Evolutionary conservation across 2,797 vertebrate species (phyloP), one percentile per base, ranked within the genome.

Genomic region (Pteronotus mesoamericanus): DNA sequence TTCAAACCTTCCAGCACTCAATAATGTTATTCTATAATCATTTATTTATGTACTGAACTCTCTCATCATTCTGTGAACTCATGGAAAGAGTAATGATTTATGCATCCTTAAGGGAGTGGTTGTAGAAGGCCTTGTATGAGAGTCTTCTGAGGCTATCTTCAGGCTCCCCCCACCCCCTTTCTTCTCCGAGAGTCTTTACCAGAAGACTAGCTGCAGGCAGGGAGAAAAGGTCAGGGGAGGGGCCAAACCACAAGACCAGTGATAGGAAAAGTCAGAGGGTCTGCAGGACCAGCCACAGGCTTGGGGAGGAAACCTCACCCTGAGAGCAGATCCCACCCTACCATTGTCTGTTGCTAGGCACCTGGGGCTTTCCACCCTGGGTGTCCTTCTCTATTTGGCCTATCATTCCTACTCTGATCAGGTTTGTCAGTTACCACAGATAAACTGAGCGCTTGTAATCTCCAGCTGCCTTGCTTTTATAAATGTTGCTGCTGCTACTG

Each of bases 361-460:
- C 46, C 46, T 19, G 48, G 72, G 32, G 46, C 44, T 51, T n/a
- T 51, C 46, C 1, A 6, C 46, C 32, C 19, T 7, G 29, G 46
- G 46, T 77, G 32, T 26, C 22, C 37, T 12, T 24, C 12, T 71
- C 22, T 71, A 42, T 68, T 1, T 71, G 11, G 37, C 42, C 68
- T 51, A 34, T 77, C 29, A 29, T 34, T 51, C 19, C 10, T 39
- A 69, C 46, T 51, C 32, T 51, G 48, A 21, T 51, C 72, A 51
- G n/a, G 19, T 34, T 32, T 51, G 6, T n/a, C 18, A 16, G n/a
- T 64, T 66, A 34, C 64, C n/a, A 34, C 64, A 66, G n/a, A 34
- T 66, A 66, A 9, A 44, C 9, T 0, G 0, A 15, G 2, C 1
- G 3, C 39, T 16, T 44, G 6, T 46, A 6, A 37, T 64, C 21